Conservation (phyloP, 1,140 invertebrate genomes). For the Neodiprion pinetum region DNA sequence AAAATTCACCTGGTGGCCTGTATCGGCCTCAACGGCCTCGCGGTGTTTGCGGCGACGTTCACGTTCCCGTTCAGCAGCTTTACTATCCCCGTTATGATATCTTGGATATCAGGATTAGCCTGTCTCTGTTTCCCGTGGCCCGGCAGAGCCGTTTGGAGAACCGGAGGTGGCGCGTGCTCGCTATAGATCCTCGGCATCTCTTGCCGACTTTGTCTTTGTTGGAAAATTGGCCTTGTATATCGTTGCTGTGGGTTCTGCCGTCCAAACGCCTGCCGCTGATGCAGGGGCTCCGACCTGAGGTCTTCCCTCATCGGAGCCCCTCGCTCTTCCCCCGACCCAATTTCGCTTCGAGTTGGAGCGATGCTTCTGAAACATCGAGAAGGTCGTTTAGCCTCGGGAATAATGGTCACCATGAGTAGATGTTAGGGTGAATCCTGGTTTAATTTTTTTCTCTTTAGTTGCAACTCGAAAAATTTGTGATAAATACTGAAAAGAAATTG, state of each 20-base stretch:
- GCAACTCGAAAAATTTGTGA: no score
- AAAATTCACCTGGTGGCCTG: slow-evolving; percentile 50
- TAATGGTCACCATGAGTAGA: no score
- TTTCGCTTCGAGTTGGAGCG: slow-evolving; percentile 42
- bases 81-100: slow-evolving; percentile 89
- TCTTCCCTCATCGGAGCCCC: slow-evolving; percentile 73
- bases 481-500: no score
- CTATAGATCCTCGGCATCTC: slow-evolving; percentile 55
- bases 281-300: slow-evolving; percentile 69
- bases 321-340: slow-evolving; percentile 71
- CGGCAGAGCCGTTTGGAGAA: slow-evolving; percentile 45
- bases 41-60: slow-evolving; percentile 76
- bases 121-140: slow-evolving; percentile 59
- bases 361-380: slow-evolving; percentile 36
- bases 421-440: no score
- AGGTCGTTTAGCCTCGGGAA: background rate
- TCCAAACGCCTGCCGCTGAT: slow-evolving; percentile 53
- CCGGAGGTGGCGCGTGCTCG: slow-evolving; percentile 42
- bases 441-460: no score
- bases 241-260: slow-evolving; percentile 33
- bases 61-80: slow-evolving; percentile 89
- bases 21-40: slow-evolving; percentile 63
- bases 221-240: slow-evolving; percentile 19
- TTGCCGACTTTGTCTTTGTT: slow-evolving; percentile 49
- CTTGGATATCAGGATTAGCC: slow-evolving; percentile 84